These are phyloP conservation scores for Myotis pilosus DNA, from an alignment of 2,797 vertebrate genomes.

Conservation along the genomic window DNA sequence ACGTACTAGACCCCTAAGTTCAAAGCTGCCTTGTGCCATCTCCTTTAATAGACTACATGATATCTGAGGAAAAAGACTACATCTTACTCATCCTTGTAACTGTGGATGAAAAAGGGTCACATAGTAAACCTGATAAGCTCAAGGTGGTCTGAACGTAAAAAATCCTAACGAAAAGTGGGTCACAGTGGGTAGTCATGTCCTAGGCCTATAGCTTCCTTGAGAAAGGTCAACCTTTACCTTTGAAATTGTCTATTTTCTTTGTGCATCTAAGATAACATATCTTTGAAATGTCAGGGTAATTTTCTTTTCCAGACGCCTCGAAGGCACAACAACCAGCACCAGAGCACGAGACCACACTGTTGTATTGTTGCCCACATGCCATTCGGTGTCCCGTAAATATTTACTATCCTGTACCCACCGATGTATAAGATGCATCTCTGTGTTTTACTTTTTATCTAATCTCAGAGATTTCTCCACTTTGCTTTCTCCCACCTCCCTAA, in stretches of 20 bases:
- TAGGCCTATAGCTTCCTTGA: not conserved
- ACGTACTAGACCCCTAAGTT: not conserved
- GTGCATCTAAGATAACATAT: not conserved
- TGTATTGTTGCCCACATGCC: not conserved
- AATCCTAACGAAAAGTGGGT: not conserved
- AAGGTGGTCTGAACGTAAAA: not conserved
- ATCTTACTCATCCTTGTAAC: constrained; percentile 4
- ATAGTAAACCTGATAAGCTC: not conserved
- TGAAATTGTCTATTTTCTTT: not conserved
- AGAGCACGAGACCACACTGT: not conserved
- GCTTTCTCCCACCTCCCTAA: not conserved
- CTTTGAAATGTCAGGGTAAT: not conserved
- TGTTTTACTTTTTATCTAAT: not conserved
- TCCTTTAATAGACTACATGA: not conserved
- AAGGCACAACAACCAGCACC: not conserved
- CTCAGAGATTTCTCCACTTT: not conserved
- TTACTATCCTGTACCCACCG: not conserved
- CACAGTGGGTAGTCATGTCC: not conserved
- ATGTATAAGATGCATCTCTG: not conserved
- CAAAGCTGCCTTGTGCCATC: not conserved
- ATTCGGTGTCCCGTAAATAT: not conserved
- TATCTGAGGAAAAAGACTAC: not conserved
- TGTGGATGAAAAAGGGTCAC: not conserved
- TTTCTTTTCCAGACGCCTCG: not conserved
- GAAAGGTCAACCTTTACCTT: not conserved